Percentiles rank a stretch among this genome's conserved stretches.
Evolutionary conservation across 1,140 invertebrate species (phyloP).

Genomic region (Bombus confusus): DNA sequence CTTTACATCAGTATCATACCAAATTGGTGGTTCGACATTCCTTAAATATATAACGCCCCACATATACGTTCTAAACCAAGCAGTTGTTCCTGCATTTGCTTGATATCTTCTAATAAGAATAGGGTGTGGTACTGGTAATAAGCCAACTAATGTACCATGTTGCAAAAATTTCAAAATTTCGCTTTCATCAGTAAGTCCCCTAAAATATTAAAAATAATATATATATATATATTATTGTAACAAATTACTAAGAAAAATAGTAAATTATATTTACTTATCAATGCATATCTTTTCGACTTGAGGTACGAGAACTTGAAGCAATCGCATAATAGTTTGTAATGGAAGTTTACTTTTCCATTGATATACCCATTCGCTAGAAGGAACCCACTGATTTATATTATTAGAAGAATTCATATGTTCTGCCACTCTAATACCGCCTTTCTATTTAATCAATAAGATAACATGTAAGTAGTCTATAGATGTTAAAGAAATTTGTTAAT

Average conservation of each 20-base stretch:
- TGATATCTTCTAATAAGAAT: conserved; percentile 99
- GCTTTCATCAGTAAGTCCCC: conserved; percentile 99
- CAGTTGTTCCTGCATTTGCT: conserved; percentile 98
- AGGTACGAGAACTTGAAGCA: conserved; percentile 98
- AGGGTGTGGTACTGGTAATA: conserved; percentile 99
- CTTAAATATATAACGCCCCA: conserved; percentile 99
- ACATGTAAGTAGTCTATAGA: conserved; percentile 19
- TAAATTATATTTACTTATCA: conserved; percentile 91
- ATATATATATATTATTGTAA: neutral
- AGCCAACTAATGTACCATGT: conserved; percentile 98
- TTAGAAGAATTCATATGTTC: conserved; percentile 68
- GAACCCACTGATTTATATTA: conserved; percentile 87
- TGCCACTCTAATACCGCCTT: conserved; percentile 81
- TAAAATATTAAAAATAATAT: conserved; percentile 80
- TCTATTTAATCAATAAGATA: conserved; percentile 66
- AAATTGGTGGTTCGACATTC: conserved; percentile 99
- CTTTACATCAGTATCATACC: conserved; percentile 99
- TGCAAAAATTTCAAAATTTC: conserved; percentile 99
- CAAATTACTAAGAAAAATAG: conserved; percentile 21
- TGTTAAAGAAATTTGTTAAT: conserved; percentile 12
- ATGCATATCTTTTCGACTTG: conserved; percentile 99
- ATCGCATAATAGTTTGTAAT: conserved; percentile 98
- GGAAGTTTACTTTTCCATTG: conserved; percentile 99
- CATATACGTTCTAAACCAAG: conserved; percentile 99
- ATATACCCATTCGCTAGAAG: conserved; percentile 96